phyloP scores from a whole-genome alignment of 2,888 invertebrate genomes.

The Nomada flava region DNA sequence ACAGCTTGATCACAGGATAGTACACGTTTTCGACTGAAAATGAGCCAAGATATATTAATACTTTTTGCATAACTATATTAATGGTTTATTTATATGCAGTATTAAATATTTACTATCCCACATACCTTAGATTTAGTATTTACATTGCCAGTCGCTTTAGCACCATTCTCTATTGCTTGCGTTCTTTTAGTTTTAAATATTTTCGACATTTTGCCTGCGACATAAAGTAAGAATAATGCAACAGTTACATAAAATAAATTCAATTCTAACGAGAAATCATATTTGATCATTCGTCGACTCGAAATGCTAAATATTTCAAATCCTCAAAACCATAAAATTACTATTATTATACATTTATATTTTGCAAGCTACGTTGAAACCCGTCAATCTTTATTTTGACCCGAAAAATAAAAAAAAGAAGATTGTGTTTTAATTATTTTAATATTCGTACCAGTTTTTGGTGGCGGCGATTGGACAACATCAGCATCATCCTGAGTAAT shows the following conservation, averaged over 20 bases:
- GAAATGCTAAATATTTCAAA: neutral
- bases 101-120: neutral
- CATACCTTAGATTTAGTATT: constrained; percentile 76
- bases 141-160: constrained; percentile 59
- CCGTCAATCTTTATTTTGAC: neutral
- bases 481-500: constrained; percentile 79
- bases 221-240: neutral
- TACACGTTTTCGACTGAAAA: constrained; percentile 78
- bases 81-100: neutral
- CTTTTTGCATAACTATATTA: neutral
- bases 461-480: constrained; percentile 74
- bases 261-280: neutral
- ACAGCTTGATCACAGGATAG: constrained; percentile 72
- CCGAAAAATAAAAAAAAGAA: neutral
- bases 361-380: too few relatives aligned
- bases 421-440: neutral
- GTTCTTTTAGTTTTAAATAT: constrained; percentile 74
- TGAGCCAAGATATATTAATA: neutral
- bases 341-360: too few relatives aligned
- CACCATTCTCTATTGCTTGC: constrained; percentile 73
- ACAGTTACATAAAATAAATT: neutral
- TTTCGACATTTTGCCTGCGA: constrained; percentile 76
- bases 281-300: neutral
- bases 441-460: constrained; percentile 68
- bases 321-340: too few relatives aligned